Evolutionary conservation across 2,113 vertebrate species (phyloP), one percentile per base, ranked within the genome.

Genomic region (Egretta garzetta): DNA sequence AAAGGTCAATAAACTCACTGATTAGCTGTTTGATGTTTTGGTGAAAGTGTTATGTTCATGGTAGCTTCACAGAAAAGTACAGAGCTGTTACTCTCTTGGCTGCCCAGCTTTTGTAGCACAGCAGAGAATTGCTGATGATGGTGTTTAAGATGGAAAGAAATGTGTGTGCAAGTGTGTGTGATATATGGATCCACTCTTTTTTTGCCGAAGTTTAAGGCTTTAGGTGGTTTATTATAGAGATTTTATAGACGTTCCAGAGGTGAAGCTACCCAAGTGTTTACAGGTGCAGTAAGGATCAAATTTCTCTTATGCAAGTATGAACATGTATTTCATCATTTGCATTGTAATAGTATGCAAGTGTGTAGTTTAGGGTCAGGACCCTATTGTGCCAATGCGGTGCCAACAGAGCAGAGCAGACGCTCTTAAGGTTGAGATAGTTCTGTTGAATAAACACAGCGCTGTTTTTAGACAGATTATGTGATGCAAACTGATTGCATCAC

Each of bases 401-500:
- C 95, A 86, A 1, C 12, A 52, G 41, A 68, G 45, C 67, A 80
- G 88, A 82, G 81, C 63, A 93, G 74, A 27, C 20, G 3, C 74
- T 71, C 14, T 53, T n/a, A 9, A 68, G 59, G 59, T 22, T 74
- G 64, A 91, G 95, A 85, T 60, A 85, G n/a, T 41, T 81, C 35
- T 95, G 96, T 96, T 94, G 96, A 55, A 81, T 93, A 95, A 95
- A 96, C 94, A 96, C 68, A 43, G n/a, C 7, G 0, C 73, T 96
- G 86, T 8, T 77, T 75, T 60, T 28, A 75, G 27, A 37, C 58
- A 55, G 73, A 30, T 67, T 75, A 81, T 77, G 81, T 35, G 37
- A 7, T 72, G 35, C 64, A 67, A 63, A 43, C 60, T 43, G 80
- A 55, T 92, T 66, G 7, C 30, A 81, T 50, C 55, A 71, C 41